Evolutionary conservation across 2,888 invertebrate species (phyloP).

Genomic region (Drosophila setosimentum): DNA sequence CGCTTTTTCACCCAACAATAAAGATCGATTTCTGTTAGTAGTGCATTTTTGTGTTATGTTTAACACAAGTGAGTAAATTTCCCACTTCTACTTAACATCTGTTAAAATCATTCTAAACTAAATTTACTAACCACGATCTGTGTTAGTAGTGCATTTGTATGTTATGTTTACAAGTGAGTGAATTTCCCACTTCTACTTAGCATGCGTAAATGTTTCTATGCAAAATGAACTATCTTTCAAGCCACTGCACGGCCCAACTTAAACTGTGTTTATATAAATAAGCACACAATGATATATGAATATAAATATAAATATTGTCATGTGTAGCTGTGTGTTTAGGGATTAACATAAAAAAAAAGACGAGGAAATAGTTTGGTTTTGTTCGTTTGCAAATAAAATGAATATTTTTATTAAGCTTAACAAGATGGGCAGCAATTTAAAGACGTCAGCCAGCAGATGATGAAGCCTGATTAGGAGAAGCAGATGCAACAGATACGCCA

Average conservation of each 20-base stretch:
- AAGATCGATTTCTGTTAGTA: too few relatives aligned
- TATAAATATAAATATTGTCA: slow-evolving; percentile 25
- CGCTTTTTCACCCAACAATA: too few relatives aligned
- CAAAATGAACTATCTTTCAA: slow-evolving; percentile 4
- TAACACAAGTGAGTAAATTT: too few relatives aligned
- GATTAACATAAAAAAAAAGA: slow-evolving; percentile 45
- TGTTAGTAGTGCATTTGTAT: neutral
- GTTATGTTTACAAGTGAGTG: neutral
- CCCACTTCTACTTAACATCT: neutral
- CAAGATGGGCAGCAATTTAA: slow-evolving; percentile 58
- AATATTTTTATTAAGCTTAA: slow-evolving; percentile 65
- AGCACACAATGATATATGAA: slow-evolving; percentile 12
- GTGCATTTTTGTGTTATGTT: too few relatives aligned
- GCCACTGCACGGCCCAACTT: slow-evolving; percentile 40
- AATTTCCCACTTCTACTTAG: neutral
- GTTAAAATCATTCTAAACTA: neutral
- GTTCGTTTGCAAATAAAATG: slow-evolving; percentile 63
- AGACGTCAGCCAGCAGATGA: slow-evolving; percentile 45
- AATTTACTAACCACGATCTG: neutral
- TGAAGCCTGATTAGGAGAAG: slow-evolving; percentile 39
- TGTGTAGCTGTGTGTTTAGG: slow-evolving; percentile 22
- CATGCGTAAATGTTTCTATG: neutral
- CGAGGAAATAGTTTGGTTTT: slow-evolving; percentile 40
- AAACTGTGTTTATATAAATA: slow-evolving; percentile 25
- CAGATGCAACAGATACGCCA: slow-evolving; percentile 3